Base-by-base conservation (phyloP, 2,888 invertebrate genomes). In the Rhingia campestris region DNA sequence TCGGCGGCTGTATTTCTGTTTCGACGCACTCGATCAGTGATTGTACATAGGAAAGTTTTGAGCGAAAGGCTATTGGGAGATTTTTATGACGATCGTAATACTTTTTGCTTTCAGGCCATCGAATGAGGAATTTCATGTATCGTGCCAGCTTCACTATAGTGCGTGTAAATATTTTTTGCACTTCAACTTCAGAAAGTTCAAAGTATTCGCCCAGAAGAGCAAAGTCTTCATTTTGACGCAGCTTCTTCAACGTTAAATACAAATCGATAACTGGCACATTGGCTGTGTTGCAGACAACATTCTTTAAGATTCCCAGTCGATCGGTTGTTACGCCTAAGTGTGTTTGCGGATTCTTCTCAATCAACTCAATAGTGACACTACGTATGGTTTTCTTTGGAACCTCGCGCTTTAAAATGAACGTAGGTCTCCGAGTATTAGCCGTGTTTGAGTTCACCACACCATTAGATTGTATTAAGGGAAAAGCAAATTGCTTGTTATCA, bases 1-100 rank as follows among this genome's bases (percentile, higher is more conserved):
- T 77, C 56, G 87, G 87, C 10, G 87, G 87, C 12, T 88, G 87
- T 73, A 91, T 87, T 51, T 91, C 91, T 54, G 91, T 91, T 67
- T 91, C 91, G 10, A 91, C 90, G 73, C 91, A 91, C 67, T 91
- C 91, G 67, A 91, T 90, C 51, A 91, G 53, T 22, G 91, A 91
- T 76, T 91, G 91, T 7, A 91, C 90, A 75, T 90, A 89, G 45
- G 91, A 86, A n/a, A 91, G 86, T 80, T 89, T 89, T 6, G 89
- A 88, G 3, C 91, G 88, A 64, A 89, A 91, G 4, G 89, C 88
- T 75, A 91, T 88, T 2, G 91, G 91, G 12, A 90, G 85, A 82
- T 91, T 89, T 87, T 91, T 91, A 54, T 91, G 88, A 0, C 91
- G 88, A 56, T 91, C 91, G 61, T 89, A 89, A 75, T 90, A 90